Percentiles rank a stretch among this genome's conserved stretches.
Evolutionary conservation across 2,797 vertebrate species (phyloP).

Genomic region (Mus minutoides): DNA sequence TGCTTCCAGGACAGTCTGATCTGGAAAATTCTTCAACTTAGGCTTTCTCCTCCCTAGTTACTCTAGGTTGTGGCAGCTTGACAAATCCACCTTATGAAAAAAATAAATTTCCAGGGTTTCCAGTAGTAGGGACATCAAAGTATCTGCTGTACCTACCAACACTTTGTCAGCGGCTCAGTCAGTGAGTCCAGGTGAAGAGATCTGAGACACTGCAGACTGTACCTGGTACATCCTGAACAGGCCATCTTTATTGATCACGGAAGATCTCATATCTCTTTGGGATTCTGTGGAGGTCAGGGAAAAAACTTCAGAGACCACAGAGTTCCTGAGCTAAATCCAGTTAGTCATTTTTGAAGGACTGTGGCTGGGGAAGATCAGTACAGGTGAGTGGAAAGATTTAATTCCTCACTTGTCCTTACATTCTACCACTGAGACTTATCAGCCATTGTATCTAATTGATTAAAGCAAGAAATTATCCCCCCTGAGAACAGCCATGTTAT

Average conservation of each 20-base stretch:
- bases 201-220: background rate
- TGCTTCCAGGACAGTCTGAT: background rate
- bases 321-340: background rate
- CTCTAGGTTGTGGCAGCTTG: background rate
- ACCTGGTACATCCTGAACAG: background rate
- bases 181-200: accelerated
- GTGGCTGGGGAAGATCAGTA: background rate
- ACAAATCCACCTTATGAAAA: background rate
- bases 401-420: background rate
- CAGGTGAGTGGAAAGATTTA: background rate
- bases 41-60: background rate
- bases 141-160: background rate
- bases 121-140: too few relatives aligned
- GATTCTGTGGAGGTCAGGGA: background rate
- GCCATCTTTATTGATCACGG: too few relatives aligned
- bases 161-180: background rate
- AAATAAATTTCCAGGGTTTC: background rate
- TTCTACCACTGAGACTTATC: background rate
- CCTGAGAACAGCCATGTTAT: background rate
- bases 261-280: too few relatives aligned
- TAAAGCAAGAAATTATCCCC: background rate
- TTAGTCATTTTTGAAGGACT: background rate
- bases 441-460: background rate
- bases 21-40: background rate
- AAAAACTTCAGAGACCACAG: background rate